Evolutionary conservation across 2,113 vertebrate species (phyloP).

Genomic region (Pseudorasbora parva): DNA sequence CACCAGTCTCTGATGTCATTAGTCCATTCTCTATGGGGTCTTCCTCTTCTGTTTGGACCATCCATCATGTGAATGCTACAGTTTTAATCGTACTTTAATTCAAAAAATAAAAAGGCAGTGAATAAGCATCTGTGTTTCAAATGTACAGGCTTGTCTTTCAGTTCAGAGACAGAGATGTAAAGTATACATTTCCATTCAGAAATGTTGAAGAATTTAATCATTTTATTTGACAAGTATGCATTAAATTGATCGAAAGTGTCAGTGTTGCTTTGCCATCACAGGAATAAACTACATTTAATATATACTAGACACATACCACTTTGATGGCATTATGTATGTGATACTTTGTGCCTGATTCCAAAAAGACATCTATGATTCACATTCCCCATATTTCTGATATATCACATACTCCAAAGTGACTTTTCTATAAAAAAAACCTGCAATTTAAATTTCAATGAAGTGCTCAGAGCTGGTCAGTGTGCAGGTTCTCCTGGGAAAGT

Average conservation of each 20-base stretch:
- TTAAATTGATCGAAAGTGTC: background rate
- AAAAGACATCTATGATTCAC: background rate
- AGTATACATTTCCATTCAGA: too few relatives aligned
- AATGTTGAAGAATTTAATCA: too few relatives aligned
- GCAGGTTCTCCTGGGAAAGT: conserved; percentile 7
- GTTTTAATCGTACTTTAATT: background rate
- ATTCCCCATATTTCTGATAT: background rate
- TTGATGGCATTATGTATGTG: too few relatives aligned
- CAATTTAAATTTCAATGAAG: conserved; percentile 49
- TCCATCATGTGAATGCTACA: background rate
- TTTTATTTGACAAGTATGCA: background rate
- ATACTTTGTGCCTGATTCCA: background rate
- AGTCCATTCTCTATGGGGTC: conserved; percentile 10
- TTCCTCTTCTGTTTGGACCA: background rate
- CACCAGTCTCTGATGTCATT: background rate
- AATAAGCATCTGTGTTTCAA: background rate
- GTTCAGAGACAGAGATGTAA: background rate
- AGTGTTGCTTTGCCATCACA: too few relatives aligned
- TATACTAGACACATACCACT: too few relatives aligned
- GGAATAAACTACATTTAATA: too few relatives aligned
- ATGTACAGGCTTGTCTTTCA: background rate
- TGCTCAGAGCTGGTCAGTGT: conserved; percentile 50
- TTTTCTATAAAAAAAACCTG: conserved; percentile 10
- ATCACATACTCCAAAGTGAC: conserved; percentile 13
- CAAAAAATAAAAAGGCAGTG: conserved; percentile 2